Base-by-base conservation (phyloP, 2,797 vertebrate species). In the Hydrophis major region DNA sequence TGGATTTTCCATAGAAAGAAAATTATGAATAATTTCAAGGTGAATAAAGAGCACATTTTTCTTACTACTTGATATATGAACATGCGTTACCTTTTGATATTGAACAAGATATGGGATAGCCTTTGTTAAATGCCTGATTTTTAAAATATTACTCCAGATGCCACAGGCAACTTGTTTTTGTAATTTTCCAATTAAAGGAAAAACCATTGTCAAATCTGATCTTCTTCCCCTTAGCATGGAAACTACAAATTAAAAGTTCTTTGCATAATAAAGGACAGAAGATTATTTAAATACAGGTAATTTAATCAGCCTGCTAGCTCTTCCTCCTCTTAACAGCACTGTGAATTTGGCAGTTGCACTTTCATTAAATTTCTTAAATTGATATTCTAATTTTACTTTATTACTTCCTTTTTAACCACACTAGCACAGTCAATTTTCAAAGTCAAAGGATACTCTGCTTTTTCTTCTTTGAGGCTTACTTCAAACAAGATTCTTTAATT, bases 391-490 rank as follows among this genome's bases (percentile, higher is more conserved):
- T 97, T 97, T 96, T 96, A 97, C 94, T 95, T 94, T 94, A 96
- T 97, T 96, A 96, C 78, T 96, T 95, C 95, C 96, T 95, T 97
- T 96, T 96, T 92, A 92, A 95, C 95, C 93, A 96, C 92, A 96
- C 89, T 93, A 95, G 91, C 93, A 90, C 94, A 95, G 95, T 96
- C 88, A 86, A 94, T 96, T 97, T 94, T 94, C 32, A 0, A 96
- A 96, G 95, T 89, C 92, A 97, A 97, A 97, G 50, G 95, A 94
- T 95, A 95, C 92, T 87, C 95, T 96, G 93, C 91, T 94, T 93
- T 94, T 93, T 96, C 93, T 92, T 95, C 94, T 97, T 96, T 97
- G 97, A 97, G 95, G 94, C 95, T 96, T 94, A 94, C 97, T 97
- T 97, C 96, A 95, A 96, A 96, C 92, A 96, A 95, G 94, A 86